A percentile compares a stretch with the other conserved stretches of the same genome.
These are phyloP conservation scores for Tenebrio molitor DNA, from an alignment of 1,140 invertebrate species.

Conservation along the genomic window DNA sequence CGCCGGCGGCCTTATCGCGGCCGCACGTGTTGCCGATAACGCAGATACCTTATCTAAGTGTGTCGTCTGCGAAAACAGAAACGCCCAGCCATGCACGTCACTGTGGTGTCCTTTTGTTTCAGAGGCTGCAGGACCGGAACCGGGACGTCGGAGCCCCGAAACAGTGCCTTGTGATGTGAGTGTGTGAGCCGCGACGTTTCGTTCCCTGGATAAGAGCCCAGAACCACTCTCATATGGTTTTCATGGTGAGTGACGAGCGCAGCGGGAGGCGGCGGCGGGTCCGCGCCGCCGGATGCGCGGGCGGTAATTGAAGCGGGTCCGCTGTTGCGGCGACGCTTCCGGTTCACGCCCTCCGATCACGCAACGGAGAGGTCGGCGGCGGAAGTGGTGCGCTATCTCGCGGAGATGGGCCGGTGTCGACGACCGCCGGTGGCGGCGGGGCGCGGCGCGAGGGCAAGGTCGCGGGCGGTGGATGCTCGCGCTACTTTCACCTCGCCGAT, in stretches of 20 bases:
- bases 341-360: too few relatives aligned
- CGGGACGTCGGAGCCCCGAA: background rate
- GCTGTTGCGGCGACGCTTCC: too few relatives aligned
- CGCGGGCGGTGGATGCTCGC: too few relatives aligned
- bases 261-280: conserved; percentile 47
- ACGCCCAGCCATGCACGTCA: background rate
- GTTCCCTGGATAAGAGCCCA: conserved; percentile 5
- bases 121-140: background rate
- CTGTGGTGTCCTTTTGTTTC: conserved; percentile 13
- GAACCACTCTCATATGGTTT: conserved; percentile 44
- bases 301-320: too few relatives aligned
- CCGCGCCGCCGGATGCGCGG: conserved; percentile 52
- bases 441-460: conserved; percentile 4
- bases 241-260: conserved; percentile 50
- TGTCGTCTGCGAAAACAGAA: conserved; percentile 20
- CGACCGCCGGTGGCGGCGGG: conserved; percentile 53
- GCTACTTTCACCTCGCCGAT: too few relatives aligned
- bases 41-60: background rate
- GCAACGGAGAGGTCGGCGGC: too few relatives aligned
- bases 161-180: conserved; percentile 28
- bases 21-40: too few relatives aligned
- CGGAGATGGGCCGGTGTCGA: too few relatives aligned
- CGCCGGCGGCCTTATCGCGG: too few relatives aligned
- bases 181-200: background rate
- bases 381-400: too few relatives aligned